Percentiles rank a stretch among this genome's conserved stretches.
Conservation (phyloP, 2,797 vertebrate genomes). For the Scyliorhinus canicula region DNA sequence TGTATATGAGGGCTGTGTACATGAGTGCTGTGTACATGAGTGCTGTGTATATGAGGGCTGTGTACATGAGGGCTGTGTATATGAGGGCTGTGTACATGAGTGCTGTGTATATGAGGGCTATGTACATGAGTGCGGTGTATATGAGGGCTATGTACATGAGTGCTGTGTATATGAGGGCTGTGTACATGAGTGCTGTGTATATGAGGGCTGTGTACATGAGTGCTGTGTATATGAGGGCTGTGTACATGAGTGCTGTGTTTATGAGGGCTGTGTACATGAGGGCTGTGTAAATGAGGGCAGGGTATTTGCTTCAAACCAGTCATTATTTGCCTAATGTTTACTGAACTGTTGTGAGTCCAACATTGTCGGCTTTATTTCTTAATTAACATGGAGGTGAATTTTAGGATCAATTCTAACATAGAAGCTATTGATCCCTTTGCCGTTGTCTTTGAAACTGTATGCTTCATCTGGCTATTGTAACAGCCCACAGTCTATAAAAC, state of each 20-base stretch:
- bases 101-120: background rate
- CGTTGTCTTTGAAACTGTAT: background rate
- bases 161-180: background rate
- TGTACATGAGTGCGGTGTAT: too few relatives aligned
- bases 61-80: background rate
- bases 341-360: background rate
- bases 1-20: too few relatives aligned
- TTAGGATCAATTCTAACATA: background rate
- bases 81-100: too few relatives aligned
- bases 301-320: background rate
- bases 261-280: too few relatives aligned
- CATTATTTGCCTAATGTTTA: background rate
- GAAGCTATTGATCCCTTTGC: background rate
- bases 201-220: background rate
- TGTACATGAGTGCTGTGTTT: background rate
- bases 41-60: too few relatives aligned
- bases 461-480: background rate
- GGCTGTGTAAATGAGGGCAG: too few relatives aligned
- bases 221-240: too few relatives aligned
- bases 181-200: too few relatives aligned
- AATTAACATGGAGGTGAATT: background rate
- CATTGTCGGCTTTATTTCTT: background rate
- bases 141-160: too few relatives aligned
- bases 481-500: background rate
- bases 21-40: too few relatives aligned